Conservation (phyloP, 1,140 invertebrate genomes). For the Procambarus virginalis region DNA sequence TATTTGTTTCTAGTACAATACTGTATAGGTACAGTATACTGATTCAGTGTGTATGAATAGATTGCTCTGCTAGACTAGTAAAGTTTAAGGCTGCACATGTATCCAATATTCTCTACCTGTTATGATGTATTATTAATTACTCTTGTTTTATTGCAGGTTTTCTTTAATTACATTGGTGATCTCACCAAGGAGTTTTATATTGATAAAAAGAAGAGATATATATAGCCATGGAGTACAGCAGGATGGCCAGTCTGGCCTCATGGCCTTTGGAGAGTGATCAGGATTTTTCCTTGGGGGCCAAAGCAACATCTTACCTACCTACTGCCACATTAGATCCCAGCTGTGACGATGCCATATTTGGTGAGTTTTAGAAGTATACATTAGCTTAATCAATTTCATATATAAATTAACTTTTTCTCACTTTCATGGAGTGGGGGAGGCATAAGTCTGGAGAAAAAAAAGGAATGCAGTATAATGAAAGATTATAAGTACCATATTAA, state of each 20-base stretch:
- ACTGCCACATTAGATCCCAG: constrained; percentile 41
- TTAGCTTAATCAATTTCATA: too few species aligned
- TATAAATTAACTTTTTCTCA: too few species aligned
- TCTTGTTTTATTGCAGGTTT: constrained; percentile 25
- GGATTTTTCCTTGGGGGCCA: constrained; percentile 65
- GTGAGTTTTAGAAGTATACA: not conserved
- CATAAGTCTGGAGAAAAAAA: too few species aligned
- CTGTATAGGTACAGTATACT: too few species aligned
- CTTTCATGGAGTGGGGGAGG: too few species aligned
- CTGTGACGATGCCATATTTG: constrained; percentile 6
- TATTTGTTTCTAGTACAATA: too few species aligned
- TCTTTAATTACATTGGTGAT: constrained; percentile 26
- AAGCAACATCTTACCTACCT: constrained; percentile 57
- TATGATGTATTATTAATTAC: not conserved
- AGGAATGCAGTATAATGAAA: too few species aligned
- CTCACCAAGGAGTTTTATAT: constrained; percentile 39
- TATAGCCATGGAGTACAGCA: constrained; percentile 29
- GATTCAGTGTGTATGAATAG: too few species aligned
- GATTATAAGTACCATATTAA: too few species aligned
- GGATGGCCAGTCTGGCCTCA: not conserved
- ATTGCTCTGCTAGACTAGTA: too few species aligned
- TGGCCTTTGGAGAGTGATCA: constrained; percentile 39
- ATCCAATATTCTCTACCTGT: too few species aligned
- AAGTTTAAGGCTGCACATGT: too few species aligned
- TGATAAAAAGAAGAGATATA: constrained; percentile 3